phyloP scores from a whole-genome alignment of 2,888 invertebrate species.

The Brassicogethes aeneus region DNA sequence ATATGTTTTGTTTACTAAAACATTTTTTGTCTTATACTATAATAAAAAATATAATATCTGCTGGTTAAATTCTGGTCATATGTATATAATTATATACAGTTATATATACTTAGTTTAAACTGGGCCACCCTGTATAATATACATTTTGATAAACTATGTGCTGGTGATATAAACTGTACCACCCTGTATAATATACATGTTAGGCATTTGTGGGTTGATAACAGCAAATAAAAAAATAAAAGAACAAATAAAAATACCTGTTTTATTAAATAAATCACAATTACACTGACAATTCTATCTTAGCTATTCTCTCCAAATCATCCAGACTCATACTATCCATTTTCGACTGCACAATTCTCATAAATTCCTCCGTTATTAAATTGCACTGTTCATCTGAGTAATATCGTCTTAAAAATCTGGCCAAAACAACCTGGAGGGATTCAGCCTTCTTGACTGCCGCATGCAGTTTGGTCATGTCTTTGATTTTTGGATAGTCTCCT shows the following conservation, averaged over 20 bases:
- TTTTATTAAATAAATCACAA: too few relatives aligned
- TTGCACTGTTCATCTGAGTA: slow-evolving; percentile 57
- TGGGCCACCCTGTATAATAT: too few relatives aligned
- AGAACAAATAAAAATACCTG: background rate
- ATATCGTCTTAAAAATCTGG: slow-evolving; percentile 52
- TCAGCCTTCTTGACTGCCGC: slow-evolving; percentile 62
- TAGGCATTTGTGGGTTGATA: too few relatives aligned
- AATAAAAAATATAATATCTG: too few relatives aligned
- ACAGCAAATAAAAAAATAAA: background rate
- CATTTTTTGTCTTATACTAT: too few relatives aligned
- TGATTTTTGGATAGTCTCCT: slow-evolving; percentile 60
- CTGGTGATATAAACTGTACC: too few relatives aligned
- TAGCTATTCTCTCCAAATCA: slow-evolving; percentile 40
- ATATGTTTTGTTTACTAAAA: too few relatives aligned
- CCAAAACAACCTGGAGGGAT: slow-evolving; percentile 48
- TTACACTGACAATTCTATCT: slow-evolving; percentile 33
- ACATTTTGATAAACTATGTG: too few relatives aligned
- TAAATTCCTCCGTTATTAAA: slow-evolving; percentile 48
- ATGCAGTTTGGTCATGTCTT: slow-evolving; percentile 66
- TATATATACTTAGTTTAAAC: too few relatives aligned
- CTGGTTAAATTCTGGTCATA: too few relatives aligned
- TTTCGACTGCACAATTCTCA: slow-evolving; percentile 42
- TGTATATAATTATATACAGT: too few relatives aligned
- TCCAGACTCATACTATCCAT: slow-evolving; percentile 38
- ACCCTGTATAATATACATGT: too few relatives aligned